Evolutionary conservation across 2,797 vertebrate genomes (phyloP).

Genomic region (Pelodytes ibericus): DNA sequence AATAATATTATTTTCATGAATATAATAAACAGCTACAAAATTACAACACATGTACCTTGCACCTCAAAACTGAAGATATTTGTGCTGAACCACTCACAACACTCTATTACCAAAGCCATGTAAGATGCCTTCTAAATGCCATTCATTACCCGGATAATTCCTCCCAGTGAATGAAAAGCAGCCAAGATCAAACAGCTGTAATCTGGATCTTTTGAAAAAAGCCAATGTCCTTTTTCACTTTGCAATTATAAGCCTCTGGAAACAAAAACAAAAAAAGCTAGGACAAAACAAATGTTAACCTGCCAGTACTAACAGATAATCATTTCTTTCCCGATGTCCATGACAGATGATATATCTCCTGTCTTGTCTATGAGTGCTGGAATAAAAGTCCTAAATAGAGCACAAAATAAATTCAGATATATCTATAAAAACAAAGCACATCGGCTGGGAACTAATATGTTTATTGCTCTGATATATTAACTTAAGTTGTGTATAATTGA

Average conservation of each 20-base stretch:
- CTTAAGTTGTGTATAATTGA: no score
- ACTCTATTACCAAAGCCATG: no score
- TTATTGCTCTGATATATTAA: no score
- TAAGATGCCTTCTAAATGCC: background rate
- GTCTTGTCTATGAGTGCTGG: background rate
- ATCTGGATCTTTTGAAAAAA: background rate
- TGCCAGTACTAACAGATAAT: background rate
- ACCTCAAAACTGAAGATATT: no score
- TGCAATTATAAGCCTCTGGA: background rate
- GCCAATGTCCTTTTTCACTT: background rate
- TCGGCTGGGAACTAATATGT: background rate
- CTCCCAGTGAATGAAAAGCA: background rate
- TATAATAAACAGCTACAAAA: no score
- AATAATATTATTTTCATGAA: no score
- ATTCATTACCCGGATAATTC: background rate
- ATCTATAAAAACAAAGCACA: background rate
- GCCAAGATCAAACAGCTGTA: background rate
- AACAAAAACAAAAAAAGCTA: no score
- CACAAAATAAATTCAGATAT: background rate
- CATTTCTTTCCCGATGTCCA: background rate
- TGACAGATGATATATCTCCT: background rate
- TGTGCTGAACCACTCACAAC: no score
- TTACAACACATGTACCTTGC: no score
- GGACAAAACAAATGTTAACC: background rate
- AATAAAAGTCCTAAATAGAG: background rate